Percentiles rank a stretch among this genome's conserved stretches.
Evolutionary conservation across 37 sponge, comb jelly and placozoan genomes (phyloP).

Genomic region (Mnemiopsis leidyi): DNA sequence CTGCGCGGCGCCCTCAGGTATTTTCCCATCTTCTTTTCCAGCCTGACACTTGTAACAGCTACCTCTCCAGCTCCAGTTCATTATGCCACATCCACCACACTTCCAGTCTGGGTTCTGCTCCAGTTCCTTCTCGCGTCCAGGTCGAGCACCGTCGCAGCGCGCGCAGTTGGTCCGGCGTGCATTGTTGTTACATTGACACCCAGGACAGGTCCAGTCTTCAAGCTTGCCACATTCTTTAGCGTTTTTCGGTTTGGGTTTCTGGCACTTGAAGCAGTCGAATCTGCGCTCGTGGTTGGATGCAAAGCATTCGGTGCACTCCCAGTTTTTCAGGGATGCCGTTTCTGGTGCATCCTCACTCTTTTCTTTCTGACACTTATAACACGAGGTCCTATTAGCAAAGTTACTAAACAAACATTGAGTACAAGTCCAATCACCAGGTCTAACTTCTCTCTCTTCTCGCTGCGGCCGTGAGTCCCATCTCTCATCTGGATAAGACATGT

Average conservation of each 20-base stretch:
- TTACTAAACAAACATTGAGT: conserved; percentile 12
- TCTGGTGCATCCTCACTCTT: not conserved
- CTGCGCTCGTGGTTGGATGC: conserved; percentile 24
- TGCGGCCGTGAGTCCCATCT: not conserved
- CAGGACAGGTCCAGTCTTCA: not conserved
- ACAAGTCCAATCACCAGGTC: conserved; percentile 27
- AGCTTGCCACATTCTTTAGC: conserved; percentile 15
- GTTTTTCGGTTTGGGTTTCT: conserved; percentile 7
- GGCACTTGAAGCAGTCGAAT: conserved; percentile 42
- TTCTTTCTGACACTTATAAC: not conserved
- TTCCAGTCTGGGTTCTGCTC: conserved; percentile 49
- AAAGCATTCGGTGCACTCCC: conserved; percentile 56
- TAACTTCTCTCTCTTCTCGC: not conserved
- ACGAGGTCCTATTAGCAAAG: not conserved
- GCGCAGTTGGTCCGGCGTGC: conserved; percentile 41
- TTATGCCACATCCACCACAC: conserved; percentile 47
- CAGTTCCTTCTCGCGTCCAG: conserved; percentile 9
- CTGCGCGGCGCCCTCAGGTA: not conserved
- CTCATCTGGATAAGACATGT: not conserved
- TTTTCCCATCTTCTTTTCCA: not conserved
- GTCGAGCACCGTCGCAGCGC: conserved; percentile 36
- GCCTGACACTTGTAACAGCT: conserved; percentile 19
- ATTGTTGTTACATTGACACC: not conserved
- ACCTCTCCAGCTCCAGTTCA: conserved; percentile 53
- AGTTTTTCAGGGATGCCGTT: not conserved